phyloP scores from a whole-genome alignment of 2,113 vertebrate species.

The Mesitornis unicolor region DNA sequence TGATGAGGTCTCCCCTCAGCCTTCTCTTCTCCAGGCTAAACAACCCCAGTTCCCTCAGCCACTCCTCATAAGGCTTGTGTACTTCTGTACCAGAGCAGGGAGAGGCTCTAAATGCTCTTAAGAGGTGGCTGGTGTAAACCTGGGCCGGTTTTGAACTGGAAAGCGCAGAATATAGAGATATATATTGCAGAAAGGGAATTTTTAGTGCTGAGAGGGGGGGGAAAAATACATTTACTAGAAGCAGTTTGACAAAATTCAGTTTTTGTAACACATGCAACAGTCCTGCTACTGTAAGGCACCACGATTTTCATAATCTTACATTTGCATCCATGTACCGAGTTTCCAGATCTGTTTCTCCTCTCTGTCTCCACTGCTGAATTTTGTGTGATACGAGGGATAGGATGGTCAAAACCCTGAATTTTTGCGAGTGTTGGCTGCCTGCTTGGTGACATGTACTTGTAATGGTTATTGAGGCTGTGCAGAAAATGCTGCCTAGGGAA shows the following conservation, averaged over 20 bases:
- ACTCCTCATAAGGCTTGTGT: no score
- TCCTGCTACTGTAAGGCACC: not conserved
- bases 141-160: not conserved
- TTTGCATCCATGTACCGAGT: not conserved
- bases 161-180: not conserved
- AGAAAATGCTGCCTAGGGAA: not conserved
- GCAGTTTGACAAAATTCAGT: not conserved
- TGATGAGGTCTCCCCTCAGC: no score
- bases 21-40: no score
- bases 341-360: conserved; percentile 3
- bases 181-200: not conserved
- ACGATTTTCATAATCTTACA: not conserved
- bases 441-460: not conserved
- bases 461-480: not conserved
- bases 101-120: not conserved
- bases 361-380: not conserved
- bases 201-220: not conserved
- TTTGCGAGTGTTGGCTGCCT: not conserved
- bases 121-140: not conserved
- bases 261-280: not conserved
- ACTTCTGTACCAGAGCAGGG: not conserved
- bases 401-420: not conserved
- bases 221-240: not conserved
- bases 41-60: no score
- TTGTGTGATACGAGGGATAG: not conserved